A percentile compares a stretch with the other conserved stretches of the same genome.
Evolutionary conservation across 2,113 vertebrate genomes (phyloP).

Genomic region (Gila orcuttii): DNA sequence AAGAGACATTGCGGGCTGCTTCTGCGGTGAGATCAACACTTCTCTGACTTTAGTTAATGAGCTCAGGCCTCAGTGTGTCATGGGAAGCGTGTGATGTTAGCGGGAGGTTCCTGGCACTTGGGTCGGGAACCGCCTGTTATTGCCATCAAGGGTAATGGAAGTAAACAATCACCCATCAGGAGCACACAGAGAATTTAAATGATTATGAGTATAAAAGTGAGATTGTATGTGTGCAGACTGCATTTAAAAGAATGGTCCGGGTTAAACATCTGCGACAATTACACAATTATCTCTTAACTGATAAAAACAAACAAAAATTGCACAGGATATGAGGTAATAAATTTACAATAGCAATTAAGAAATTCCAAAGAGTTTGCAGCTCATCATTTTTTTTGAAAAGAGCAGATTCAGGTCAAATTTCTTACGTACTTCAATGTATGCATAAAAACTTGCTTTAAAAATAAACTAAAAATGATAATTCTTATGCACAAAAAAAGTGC

Average conservation of each 20-base stretch:
- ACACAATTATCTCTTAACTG: neutral
- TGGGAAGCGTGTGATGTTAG: conserved; percentile 9
- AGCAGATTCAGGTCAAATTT: neutral
- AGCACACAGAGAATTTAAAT: conserved; percentile 4
- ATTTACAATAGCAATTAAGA: neutral
- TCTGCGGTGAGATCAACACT: neutral
- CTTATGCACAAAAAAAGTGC: neutral
- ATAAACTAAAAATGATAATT: neutral
- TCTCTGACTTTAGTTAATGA: conserved; percentile 5
- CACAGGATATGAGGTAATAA: neutral
- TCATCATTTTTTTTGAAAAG: neutral
- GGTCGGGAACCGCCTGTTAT: neutral
- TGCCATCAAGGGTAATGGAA: conserved; percentile 30
- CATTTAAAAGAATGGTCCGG: neutral
- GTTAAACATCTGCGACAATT: conserved; percentile 2
- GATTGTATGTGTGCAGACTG: no score
- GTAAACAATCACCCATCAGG: conserved; percentile 26
- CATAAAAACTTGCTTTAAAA: neutral
- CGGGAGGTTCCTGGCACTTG: neutral
- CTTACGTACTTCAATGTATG: neutral
- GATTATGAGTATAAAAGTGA: neutral
- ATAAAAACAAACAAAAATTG: neutral
- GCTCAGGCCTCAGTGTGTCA: neutral
- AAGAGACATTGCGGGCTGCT: neutral
- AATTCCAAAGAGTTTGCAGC: neutral